These are phyloP conservation scores for Lagodon rhomboides DNA, from an alignment of 2,797 vertebrate species.

Conservation along the genomic window DNA sequence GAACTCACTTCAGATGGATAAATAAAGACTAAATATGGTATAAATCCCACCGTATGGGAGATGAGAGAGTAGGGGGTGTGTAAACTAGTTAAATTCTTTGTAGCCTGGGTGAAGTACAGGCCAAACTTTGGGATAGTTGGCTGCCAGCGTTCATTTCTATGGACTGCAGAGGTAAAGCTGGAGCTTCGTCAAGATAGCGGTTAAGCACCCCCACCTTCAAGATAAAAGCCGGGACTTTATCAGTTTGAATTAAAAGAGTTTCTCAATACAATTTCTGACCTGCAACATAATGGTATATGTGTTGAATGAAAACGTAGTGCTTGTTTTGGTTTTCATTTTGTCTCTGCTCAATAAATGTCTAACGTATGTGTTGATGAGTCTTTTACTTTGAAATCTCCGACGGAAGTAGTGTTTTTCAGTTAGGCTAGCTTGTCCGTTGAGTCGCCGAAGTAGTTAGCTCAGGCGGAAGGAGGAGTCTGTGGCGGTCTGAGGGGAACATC, in stretches of 20 bases:
- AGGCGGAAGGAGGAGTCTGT: constrained; percentile 53
- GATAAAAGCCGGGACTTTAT: constrained; percentile 19
- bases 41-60: neutral
- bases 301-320: accelerated
- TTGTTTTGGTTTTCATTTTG: neutral
- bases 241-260: neutral
- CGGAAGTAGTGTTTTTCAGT: constrained; percentile 3
- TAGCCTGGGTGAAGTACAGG: constrained; percentile 58
- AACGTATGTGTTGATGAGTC: accelerated
- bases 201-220: constrained; percentile 22
- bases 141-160: too few species aligned
- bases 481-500: constrained; percentile 34
- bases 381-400: constrained; percentile 49
- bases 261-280: accelerated
- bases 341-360: neutral
- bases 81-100: constrained; percentile 9
- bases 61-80: neutral
- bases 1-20: constrained; percentile 14
- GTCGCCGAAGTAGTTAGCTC: constrained; percentile 24
- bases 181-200: neutral
- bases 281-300: accelerated
- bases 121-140: constrained; percentile 40
- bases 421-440: constrained; percentile 27
- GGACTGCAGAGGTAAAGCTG: neutral
- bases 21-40: constrained; percentile 23